These are phyloP conservation scores for Cancer borealis DNA, from an alignment of 2,888 invertebrate species.

Conservation along the genomic window DNA sequence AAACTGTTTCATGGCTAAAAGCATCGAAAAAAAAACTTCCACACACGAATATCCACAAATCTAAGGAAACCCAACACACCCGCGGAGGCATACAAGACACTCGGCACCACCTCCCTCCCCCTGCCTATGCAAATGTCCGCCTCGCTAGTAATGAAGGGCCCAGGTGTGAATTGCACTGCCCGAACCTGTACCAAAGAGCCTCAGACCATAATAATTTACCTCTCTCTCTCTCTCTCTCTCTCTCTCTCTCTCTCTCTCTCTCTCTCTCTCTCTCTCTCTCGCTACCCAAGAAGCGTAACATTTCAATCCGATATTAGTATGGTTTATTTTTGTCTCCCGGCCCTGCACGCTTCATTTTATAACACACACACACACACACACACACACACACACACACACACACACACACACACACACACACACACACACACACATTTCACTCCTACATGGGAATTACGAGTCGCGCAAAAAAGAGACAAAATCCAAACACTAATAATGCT, in stretches of 20 bases:
- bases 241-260: slow-evolving; percentile 49
- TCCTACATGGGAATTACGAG: too few species aligned
- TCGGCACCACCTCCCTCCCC: slow-evolving; percentile 33
- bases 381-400: slow-evolving; percentile 11
- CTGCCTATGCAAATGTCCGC: neutral
- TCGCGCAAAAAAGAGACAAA: too few species aligned
- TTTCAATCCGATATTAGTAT: too few species aligned
- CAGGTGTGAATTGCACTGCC: slow-evolving; percentile 2
- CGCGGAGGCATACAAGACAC: neutral
- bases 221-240: slow-evolving; percentile 60
- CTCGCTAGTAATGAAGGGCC: neutral
- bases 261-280: slow-evolving; percentile 40
- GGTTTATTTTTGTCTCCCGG: too few species aligned
- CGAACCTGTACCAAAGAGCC: neutral
- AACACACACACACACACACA: neutral
- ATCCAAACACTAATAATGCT: too few species aligned
- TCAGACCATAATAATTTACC: neutral
- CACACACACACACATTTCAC: too few species aligned
- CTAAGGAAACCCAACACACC: neutral
- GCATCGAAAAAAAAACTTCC: too few species aligned
- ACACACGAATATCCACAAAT: too few species aligned
- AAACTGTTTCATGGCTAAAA: too few species aligned
- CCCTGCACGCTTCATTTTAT: too few species aligned
- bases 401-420: neutral
- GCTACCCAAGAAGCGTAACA: too few species aligned